These are phyloP conservation scores for Synodontis membranacea DNA, from an alignment of 2,113 vertebrate genomes.

Conservation along the genomic window DNA sequence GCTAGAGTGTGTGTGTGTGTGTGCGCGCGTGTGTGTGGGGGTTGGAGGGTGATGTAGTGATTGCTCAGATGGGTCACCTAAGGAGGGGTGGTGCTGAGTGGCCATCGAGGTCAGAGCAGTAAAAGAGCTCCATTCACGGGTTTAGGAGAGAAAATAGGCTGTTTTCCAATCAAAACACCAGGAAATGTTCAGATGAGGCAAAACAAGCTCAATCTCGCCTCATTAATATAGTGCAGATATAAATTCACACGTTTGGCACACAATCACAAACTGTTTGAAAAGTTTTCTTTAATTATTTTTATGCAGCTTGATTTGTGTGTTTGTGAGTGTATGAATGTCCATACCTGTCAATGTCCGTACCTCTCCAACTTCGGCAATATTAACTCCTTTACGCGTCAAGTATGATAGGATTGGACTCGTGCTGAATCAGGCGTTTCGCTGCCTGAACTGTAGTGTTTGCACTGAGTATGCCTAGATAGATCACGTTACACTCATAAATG, in stretches of 20 bases:
- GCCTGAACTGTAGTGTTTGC: conserved; percentile 38
- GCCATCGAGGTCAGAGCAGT: conserved; percentile 56
- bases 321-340: neutral
- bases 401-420: neutral
- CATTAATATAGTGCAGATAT: conserved; percentile 31
- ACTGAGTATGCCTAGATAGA: conserved; percentile 49
- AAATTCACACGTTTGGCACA: conserved; percentile 17
- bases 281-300: neutral
- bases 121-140: conserved; percentile 70
- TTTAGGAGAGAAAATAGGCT: conserved; percentile 58
- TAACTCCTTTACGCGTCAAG: neutral
- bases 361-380: neutral
- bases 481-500: conserved; percentile 61
- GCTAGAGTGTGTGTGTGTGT: neutral
- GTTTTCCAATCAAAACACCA: conserved; percentile 57
- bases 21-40: neutral
- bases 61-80: conserved; percentile 48
- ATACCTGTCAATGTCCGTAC: neutral
- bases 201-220: conserved; percentile 53
- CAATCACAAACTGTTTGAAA: conserved; percentile 7
- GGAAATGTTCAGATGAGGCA: conserved; percentile 55
- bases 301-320: neutral
- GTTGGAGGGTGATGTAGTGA: conserved; percentile 34
- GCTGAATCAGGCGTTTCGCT: conserved; percentile 4
- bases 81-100: conserved; percentile 53